phyloP scores from a whole-genome alignment of 2,113 vertebrate species.

The Melospiza georgiana region DNA sequence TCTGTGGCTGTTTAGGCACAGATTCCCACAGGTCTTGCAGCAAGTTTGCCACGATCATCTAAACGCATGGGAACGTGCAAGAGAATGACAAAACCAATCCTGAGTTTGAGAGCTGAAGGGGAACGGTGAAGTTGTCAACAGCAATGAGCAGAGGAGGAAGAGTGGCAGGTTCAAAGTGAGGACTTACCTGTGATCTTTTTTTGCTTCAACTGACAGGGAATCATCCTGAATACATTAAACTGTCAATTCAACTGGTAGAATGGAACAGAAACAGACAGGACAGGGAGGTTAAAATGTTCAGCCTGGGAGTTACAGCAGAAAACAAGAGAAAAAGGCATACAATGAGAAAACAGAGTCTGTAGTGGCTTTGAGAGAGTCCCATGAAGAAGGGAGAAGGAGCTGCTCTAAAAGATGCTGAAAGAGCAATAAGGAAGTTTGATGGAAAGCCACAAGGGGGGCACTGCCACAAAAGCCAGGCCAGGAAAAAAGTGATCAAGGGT shows the following conservation, averaged over 20 bases:
- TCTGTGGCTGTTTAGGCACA: not conserved
- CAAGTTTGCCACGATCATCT: not conserved
- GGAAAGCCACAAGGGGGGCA: slow-evolving; percentile 12
- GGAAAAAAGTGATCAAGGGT: slow-evolving; percentile 11
- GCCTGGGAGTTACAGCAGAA: not conserved
- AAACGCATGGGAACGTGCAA: not conserved
- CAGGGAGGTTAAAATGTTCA: not conserved
- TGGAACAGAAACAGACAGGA: not conserved
- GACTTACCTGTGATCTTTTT: not conserved
- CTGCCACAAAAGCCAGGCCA: slow-evolving; percentile 28
- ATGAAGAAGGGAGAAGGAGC: not conserved
- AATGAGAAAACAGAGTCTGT: not conserved
- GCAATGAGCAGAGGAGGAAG: not conserved
- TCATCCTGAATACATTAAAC: not conserved
- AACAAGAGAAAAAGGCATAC: not conserved
- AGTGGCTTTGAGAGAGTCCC: not conserved
- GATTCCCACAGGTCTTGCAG: not conserved
- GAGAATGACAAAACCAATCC: not conserved
- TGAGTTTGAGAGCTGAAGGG: not conserved
- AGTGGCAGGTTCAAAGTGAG: slow-evolving; percentile 25
- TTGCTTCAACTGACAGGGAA: not conserved
- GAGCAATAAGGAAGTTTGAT: not conserved
- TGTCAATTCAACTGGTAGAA: not conserved
- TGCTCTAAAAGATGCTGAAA: slow-evolving; percentile 5
- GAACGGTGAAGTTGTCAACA: not conserved